These are phyloP conservation scores for Lepidurus packardi DNA, from an alignment of 1,140 invertebrate species.

Conservation along the genomic window DNA sequence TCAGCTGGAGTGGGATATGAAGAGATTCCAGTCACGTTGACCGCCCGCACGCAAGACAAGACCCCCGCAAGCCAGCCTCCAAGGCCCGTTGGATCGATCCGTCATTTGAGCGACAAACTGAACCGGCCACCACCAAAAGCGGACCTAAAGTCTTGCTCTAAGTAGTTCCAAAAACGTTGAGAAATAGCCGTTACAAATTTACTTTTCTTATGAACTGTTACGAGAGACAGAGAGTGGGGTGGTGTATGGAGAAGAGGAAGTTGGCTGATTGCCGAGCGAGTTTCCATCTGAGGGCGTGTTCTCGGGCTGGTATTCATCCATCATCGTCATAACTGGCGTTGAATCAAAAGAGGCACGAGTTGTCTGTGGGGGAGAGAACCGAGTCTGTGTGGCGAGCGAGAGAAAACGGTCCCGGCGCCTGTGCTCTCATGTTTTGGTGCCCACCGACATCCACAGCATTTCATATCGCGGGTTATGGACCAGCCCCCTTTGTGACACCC, in stretches of 20 bases:
- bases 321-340: slow-evolving; percentile 18
- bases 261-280: background rate
- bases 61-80: background rate
- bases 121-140: background rate
- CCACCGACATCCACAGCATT: background rate
- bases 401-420: background rate
- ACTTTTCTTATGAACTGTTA: too few species aligned
- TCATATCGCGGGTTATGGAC: slow-evolving; percentile 5
- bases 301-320: background rate
- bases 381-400: background rate
- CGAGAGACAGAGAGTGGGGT: background rate
- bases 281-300: background rate
- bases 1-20: background rate
- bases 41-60: slow-evolving; percentile 3
- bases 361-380: too few species aligned
- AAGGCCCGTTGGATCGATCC: background rate
- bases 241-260: background rate
- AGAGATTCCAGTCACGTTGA: slow-evolving; percentile 21
- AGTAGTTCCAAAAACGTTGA: too few species aligned
- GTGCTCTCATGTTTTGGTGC: background rate
- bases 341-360: background rate
- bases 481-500: background rate
- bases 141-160: too few species aligned
- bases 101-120: background rate
- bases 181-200: too few species aligned